These are phyloP conservation scores for Aviceda subcristata DNA, from an alignment of 2,113 vertebrate species.

Conservation along the genomic window DNA sequence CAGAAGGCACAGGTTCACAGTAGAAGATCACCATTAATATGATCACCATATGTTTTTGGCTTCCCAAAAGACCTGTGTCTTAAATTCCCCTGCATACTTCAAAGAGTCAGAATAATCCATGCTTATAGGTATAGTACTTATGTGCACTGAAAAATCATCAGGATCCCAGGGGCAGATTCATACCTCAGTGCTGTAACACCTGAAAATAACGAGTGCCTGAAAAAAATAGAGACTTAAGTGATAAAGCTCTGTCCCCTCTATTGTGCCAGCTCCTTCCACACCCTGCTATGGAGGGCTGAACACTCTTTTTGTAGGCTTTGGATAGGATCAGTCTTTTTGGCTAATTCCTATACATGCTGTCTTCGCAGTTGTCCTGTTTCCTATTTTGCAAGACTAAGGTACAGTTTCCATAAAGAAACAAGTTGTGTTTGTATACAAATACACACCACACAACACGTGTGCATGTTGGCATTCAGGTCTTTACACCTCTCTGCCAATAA, in stretches of 20 bases:
- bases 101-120: not conserved
- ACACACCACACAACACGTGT: not conserved
- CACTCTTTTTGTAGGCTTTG: not conserved
- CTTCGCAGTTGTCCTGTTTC: not conserved
- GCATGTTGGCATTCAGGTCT: not conserved
- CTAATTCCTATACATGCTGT: not conserved
- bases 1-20: not conserved
- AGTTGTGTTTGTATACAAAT: not conserved
- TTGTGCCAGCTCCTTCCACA: not conserved
- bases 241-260: not conserved
- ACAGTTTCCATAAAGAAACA: not conserved
- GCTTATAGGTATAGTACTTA: not conserved
- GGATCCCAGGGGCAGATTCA: not conserved
- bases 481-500: fast-evolving
- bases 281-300: not conserved
- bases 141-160: not conserved
- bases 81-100: not conserved
- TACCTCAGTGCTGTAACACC: not conserved
- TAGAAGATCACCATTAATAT: not conserved
- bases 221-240: not conserved
- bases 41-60: not conserved
- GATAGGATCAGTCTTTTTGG: not conserved
- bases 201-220: not conserved
- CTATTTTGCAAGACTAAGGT: not conserved
- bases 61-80: not conserved